Evolutionary conservation across 2,797 vertebrate genomes (phyloP).

Genomic region (Benthosema pterotum): DNA sequence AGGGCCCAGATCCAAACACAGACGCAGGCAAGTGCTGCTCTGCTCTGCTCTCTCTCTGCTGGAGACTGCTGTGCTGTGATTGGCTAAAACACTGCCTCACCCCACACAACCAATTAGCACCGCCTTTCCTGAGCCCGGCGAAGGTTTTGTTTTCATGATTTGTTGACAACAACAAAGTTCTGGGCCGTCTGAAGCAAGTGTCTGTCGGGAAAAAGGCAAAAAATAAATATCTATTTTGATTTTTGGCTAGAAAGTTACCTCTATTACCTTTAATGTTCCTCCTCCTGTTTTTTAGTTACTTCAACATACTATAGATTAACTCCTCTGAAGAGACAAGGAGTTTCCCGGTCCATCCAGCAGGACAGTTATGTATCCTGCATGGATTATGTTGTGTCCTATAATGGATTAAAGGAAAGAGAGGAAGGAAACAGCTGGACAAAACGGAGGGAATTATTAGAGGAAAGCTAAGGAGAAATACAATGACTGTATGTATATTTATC

Average conservation of each 20-base stretch:
- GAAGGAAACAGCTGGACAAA: constrained; percentile 52
- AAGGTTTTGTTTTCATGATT: too few species aligned
- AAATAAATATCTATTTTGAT: too few species aligned
- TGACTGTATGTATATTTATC: constrained; percentile 10
- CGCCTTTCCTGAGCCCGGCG: too few species aligned
- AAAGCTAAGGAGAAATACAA: constrained; percentile 30
- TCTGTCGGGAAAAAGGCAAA: too few species aligned
- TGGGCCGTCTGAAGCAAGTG: too few species aligned
- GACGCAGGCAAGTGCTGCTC: constrained; percentile 1
- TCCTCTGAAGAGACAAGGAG: not conserved
- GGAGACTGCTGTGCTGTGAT: constrained; percentile 3
- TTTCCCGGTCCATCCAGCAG: constrained; percentile 12
- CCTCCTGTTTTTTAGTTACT: not conserved
- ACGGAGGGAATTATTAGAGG: constrained; percentile 39
- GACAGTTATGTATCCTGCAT: constrained; percentile 25
- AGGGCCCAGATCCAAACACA: constrained; percentile 6
- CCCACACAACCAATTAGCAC: too few species aligned
- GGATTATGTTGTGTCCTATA: too few species aligned
- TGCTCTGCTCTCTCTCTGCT: too few species aligned
- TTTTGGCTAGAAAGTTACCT: too few species aligned
- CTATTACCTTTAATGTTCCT: too few species aligned
- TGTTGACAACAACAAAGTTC: too few species aligned
- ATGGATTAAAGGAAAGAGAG: constrained; percentile 53
- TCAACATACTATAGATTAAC: not conserved
- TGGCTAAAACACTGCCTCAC: too few species aligned